Conservation (phyloP, 2,888 invertebrate genomes). For the Eudemis profundana region DNA sequence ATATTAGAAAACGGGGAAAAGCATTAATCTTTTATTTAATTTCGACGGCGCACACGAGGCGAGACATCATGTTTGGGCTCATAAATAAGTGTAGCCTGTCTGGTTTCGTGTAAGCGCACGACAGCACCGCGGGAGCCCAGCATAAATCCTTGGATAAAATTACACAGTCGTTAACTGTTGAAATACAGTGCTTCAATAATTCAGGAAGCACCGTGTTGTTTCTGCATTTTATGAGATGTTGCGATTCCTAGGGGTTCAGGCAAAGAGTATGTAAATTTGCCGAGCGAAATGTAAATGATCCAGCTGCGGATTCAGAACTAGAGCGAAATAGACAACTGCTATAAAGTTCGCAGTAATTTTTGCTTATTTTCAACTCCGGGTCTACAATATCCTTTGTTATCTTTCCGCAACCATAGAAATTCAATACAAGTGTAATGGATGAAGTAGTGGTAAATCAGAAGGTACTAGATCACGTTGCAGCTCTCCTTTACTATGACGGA, state of each 20-base stretch:
- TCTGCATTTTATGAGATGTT: conserved; percentile 67
- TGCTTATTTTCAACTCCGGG: conserved; percentile 43
- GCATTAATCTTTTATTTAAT: conserved; percentile 45
- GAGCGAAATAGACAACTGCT: conserved; percentile 45
- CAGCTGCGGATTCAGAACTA: conserved; percentile 48
- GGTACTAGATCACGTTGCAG: not conserved
- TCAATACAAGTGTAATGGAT: not conserved
- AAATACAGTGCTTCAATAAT: conserved; percentile 66
- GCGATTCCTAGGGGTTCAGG: conserved; percentile 56
- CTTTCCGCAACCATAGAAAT: not conserved
- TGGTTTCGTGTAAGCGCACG: conserved; percentile 15
- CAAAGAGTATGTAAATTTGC: conserved; percentile 70
- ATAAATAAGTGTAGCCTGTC: conserved; percentile 44
- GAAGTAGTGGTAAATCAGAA: not conserved
- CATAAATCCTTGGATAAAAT: conserved; percentile 51
- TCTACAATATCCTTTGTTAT: not conserved
- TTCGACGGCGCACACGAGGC: conserved; percentile 27
- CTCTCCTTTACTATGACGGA: too few species aligned
- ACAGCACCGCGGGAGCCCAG: conserved; percentile 42
- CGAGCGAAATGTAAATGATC: conserved; percentile 68
- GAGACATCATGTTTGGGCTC: conserved; percentile 42
- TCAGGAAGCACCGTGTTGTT: conserved; percentile 59
- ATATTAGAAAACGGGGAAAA: conserved; percentile 39
- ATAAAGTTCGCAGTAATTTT: conserved; percentile 45
- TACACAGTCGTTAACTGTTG: conserved; percentile 59